Evolutionary conservation across 2,888 invertebrate genomes (phyloP), one percentile per base, ranked within the genome.

Genomic region (Bombyx huttoni): DNA sequence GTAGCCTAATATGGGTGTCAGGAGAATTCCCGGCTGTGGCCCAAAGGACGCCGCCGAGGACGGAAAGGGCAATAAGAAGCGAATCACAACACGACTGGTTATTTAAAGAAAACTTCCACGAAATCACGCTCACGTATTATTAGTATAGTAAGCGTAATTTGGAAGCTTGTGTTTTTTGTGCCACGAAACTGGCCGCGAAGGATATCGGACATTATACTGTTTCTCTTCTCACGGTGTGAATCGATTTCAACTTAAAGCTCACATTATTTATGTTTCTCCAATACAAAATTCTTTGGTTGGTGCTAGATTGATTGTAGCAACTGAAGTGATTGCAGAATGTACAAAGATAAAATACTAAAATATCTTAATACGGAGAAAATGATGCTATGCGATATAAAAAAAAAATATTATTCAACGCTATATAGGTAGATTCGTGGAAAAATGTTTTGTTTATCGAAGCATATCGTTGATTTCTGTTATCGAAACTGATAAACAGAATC

Each of bases 11-110:
- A 86, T 69, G 87, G 87, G 59, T 57, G 64, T 63, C 57, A 62
- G 61, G 67, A 71, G 65, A 79, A 81, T 83, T 83, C 81, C 73
- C 69, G 65, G 63, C 67, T 63, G 66, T 64, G 64, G 69, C 57
- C 71, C 68, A 85, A 84, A 86, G 86, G 85, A 83, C 84, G 73
- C 85, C 87, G 87, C 81, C 70, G 77, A 82, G 81, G 83, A 75
- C 83, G 75, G 58, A 55, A 53, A 53, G 51, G 46, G 52, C 48
- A 52, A 64, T 70, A 78, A 78, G 78, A 79, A 79, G 67, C 70
- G 66, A 69, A 75, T 73, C 69, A 67, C 69, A 58, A 71, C 70
- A 69, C 68, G 68, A 68, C 64, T 57, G 69, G 74, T 75, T 82
- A 81, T 83, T 82, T 82, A 77, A 79, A 68, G 75, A 78, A 70